Evolutionary conservation across 2,113 vertebrate species (phyloP).

Genomic region (Chaenogobius annularis): DNA sequence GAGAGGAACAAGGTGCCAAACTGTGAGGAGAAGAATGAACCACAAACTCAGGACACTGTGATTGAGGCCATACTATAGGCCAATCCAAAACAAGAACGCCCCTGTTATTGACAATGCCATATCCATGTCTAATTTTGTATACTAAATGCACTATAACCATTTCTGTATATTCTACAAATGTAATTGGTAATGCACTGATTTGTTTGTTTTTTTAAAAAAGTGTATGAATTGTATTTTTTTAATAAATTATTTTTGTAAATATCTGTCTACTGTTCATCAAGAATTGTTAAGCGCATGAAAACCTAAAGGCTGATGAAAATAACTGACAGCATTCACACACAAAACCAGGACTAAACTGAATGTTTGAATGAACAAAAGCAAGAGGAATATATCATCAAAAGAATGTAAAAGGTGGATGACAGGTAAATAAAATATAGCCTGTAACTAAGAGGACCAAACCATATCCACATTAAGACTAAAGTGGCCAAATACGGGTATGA

Average conservation of each 20-base stretch:
- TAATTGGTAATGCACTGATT: neutral
- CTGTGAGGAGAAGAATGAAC: neutral
- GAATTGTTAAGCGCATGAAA: neutral
- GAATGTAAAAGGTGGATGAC: no score
- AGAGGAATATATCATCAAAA: no score
- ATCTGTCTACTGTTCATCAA: neutral
- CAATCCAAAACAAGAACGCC: neutral
- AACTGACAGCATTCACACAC: no score
- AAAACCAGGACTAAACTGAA: neutral
- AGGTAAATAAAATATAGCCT: no score
- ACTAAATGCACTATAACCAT: neutral
- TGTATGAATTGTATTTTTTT: neutral
- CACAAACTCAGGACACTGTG: neutral
- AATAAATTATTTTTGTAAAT: neutral
- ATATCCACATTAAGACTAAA: no score
- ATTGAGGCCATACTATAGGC: neutral
- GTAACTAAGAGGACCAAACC: no score
- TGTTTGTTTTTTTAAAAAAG: neutral
- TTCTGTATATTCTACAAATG: neutral
- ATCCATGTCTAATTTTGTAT: neutral
- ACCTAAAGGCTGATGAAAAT: no score
- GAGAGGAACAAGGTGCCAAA: conserved; percentile 1
- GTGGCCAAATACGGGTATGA: neutral
- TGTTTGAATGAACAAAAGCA: no score
- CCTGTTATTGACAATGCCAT: neutral